Evolutionary conservation across 2,888 invertebrate genomes (phyloP).

Genomic region (Dione juno): DNA sequence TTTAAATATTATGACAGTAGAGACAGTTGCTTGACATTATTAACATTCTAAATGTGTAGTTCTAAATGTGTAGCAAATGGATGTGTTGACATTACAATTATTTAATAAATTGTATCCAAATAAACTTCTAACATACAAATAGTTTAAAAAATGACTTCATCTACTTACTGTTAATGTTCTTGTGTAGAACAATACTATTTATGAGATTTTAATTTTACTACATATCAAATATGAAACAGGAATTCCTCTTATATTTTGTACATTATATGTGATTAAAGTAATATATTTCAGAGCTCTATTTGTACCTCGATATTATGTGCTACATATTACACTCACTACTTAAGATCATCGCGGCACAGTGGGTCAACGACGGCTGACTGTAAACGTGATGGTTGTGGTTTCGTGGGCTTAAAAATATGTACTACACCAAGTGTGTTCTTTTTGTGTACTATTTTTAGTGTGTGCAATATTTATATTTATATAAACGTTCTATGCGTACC

Average conservation of each 20-base stretch:
- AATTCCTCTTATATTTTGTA: neutral
- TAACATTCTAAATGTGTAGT: slow-evolving; percentile 3
- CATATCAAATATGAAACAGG: neutral
- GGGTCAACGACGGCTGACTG: too few relatives aligned
- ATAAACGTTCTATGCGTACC: neutral
- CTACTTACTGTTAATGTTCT: neutral
- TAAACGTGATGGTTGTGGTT: too few relatives aligned
- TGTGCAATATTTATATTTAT: neutral
- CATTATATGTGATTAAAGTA: neutral
- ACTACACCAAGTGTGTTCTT: too few relatives aligned
- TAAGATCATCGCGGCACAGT: too few relatives aligned
- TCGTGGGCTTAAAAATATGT: neutral
- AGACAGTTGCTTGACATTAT: neutral
- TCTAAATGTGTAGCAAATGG: neutral
- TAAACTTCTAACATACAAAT: neutral
- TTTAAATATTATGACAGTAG: too few relatives aligned
- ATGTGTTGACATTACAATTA: neutral
- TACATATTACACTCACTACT: neutral
- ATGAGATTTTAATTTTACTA: neutral
- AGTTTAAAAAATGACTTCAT: neutral
- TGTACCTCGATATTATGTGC: neutral
- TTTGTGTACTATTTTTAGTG: too few relatives aligned
- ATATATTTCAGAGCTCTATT: neutral
- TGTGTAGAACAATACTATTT: neutral
- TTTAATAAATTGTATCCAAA: neutral